Evolutionary conservation across 2,113 vertebrate species (phyloP).

Genomic region (Pipa parva): DNA sequence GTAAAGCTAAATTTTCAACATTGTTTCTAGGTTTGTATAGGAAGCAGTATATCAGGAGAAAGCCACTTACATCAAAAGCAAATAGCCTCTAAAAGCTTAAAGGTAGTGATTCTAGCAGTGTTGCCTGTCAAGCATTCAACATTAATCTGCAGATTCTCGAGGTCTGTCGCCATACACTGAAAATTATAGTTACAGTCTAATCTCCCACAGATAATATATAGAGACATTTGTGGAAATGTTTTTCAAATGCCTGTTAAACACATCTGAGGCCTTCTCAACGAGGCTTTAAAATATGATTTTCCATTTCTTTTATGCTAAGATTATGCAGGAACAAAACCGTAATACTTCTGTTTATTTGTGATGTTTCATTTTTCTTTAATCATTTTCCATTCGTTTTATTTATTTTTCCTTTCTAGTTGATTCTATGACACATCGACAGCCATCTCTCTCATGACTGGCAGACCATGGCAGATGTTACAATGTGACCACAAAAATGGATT

Average conservation of each 20-base stretch:
- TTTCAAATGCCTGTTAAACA: no score
- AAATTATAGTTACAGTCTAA: not conserved
- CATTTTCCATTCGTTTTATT: constrained; percentile 22
- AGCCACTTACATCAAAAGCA: no score
- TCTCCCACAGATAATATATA: not conserved
- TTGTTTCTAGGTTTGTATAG: no score
- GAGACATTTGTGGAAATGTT: no score
- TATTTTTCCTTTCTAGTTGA: constrained; percentile 28
- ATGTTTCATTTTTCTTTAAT: constrained; percentile 5
- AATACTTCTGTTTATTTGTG: not conserved
- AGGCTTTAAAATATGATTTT: not conserved
- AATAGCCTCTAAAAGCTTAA: constrained; percentile 20
- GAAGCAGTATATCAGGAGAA: no score
- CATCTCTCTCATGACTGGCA: constrained; percentile 5
- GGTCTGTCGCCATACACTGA: not conserved
- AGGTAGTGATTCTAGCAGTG: constrained; percentile 9
- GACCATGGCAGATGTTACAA: constrained; percentile 16
- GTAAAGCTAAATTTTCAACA: no score
- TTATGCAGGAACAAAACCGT: no score
- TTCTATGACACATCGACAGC: constrained; percentile 5
- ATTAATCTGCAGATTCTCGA: not conserved
- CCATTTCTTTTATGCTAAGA: no score
- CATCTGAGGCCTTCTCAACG: no score
- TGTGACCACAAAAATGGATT: constrained; percentile 26
- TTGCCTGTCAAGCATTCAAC: constrained; percentile 12